Evolutionary conservation across 2,888 invertebrate species (phyloP).

Genomic region (Cylindroiulus punctatus): DNA sequence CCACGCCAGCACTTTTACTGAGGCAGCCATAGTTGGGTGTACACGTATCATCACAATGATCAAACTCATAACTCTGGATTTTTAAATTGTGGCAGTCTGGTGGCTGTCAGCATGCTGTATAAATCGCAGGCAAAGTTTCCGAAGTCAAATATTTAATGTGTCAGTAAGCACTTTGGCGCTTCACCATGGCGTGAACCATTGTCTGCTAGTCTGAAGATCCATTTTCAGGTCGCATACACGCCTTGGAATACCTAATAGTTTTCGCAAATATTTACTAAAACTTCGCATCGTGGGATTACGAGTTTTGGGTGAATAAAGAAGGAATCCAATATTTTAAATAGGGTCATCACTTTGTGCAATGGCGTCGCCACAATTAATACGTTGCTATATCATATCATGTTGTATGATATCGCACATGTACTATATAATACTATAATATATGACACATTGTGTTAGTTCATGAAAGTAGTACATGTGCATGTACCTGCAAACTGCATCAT

Average conservation of each 20-base stretch:
- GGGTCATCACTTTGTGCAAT: background rate
- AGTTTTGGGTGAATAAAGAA: background rate
- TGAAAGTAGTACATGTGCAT: too few relatives aligned
- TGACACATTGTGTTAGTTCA: too few relatives aligned
- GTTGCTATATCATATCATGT: too few relatives aligned
- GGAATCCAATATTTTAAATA: background rate
- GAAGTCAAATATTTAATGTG: background rate
- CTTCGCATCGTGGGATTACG: background rate
- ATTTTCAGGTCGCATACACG: background rate
- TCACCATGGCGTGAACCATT: background rate
- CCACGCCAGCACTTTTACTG: too few relatives aligned
- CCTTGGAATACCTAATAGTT: background rate
- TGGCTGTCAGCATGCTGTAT: background rate
- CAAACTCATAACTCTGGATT: background rate
- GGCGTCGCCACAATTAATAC: too few relatives aligned
- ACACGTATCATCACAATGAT: too few relatives aligned
- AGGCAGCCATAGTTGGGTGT: too few relatives aligned
- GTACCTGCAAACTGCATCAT: too few relatives aligned
- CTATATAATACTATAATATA: too few relatives aligned
- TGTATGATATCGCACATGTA: too few relatives aligned
- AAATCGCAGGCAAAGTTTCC: background rate
- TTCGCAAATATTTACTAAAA: slow-evolving; percentile 33
- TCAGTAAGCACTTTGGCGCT: background rate
- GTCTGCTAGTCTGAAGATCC: background rate
- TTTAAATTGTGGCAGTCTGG: background rate